phyloP scores from a whole-genome alignment of 1,140 invertebrate species.

The Dryas iulia region DNA sequence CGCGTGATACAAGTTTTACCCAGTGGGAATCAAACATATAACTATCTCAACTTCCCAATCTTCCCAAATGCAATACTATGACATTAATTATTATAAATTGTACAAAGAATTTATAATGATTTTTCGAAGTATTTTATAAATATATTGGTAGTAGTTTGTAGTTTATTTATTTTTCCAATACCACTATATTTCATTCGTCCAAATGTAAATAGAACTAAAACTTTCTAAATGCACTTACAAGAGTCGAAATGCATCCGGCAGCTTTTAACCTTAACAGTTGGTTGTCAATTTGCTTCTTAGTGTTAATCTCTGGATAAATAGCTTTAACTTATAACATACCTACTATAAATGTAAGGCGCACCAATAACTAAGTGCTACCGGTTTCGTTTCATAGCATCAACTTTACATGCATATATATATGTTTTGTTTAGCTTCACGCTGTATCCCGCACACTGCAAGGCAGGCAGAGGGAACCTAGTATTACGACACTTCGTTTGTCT shows the following conservation, averaged over 20 bases:
- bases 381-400: neutral
- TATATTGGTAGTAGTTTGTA: no score
- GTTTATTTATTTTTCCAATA: neutral
- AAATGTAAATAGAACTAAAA: neutral
- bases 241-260: slow-evolving; percentile 4
- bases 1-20: no score
- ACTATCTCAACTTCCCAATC: no score
- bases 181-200: neutral
- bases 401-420: neutral
- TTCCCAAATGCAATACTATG: no score
- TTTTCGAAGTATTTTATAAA: no score
- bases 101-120: no score
- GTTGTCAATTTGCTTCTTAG: slow-evolving; percentile 12
- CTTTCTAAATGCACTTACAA: neutral
- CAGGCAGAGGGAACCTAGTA: neutral
- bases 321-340: neutral
- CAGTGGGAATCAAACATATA: no score
- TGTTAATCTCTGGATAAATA: slow-evolving; percentile 20
- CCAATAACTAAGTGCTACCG: neutral
- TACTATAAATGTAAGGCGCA: neutral
- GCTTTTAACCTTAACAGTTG: slow-evolving; percentile 15
- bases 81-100: no score
- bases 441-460: neutral
- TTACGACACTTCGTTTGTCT: neutral
- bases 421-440: neutral